Evolutionary conservation across 2,113 vertebrate genomes (phyloP).

Genomic region (Sylvilagus bachmani): DNA sequence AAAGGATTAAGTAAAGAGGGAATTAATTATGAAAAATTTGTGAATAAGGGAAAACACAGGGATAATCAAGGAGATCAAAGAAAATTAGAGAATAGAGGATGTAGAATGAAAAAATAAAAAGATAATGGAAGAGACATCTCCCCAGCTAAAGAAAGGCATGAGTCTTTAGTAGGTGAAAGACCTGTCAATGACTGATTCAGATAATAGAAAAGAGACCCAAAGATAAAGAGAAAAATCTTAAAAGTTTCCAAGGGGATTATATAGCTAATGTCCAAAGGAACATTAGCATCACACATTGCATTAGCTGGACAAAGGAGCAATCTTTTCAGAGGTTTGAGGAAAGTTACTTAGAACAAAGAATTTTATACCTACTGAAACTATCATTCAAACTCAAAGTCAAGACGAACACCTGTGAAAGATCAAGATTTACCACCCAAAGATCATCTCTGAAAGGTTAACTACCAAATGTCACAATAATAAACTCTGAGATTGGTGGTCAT

Average conservation of each 20-base stretch:
- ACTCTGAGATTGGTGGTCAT: background rate
- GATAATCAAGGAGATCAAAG: background rate
- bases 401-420: background rate
- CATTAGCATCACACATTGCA: background rate
- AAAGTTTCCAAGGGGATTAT: background rate
- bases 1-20: background rate
- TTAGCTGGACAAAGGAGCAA: background rate
- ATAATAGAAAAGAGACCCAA: background rate
- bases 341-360: background rate
- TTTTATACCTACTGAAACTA: slow-evolving; percentile 5
- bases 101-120: background rate
- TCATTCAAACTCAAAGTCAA: background rate
- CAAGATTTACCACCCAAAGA: background rate
- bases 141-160: background rate
- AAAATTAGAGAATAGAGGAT: background rate
- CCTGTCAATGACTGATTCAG: background rate
- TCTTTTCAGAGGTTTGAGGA: background rate
- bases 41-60: background rate
- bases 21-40: slow-evolving; percentile 23
- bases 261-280: background rate
- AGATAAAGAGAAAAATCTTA: background rate
- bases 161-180: slow-evolving; percentile 3
- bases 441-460: background rate
- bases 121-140: background rate
- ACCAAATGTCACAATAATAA: background rate